Evolutionary conservation across 2,797 vertebrate species (phyloP), one percentile per base, ranked within the genome.

Genomic region (Kryptopterus vitreolus): DNA sequence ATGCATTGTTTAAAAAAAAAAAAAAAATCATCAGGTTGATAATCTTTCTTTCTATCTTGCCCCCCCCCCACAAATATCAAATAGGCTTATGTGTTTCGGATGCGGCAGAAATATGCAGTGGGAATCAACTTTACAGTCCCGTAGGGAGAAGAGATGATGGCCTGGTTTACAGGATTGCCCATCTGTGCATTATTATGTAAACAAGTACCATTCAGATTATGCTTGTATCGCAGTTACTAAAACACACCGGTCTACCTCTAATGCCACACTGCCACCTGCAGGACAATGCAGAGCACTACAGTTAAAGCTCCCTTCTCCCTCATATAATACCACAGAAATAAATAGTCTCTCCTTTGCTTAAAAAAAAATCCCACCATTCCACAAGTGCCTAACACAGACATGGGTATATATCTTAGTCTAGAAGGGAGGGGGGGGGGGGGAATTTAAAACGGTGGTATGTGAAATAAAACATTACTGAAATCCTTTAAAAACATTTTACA

Each of bases 401-500:
- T 53, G 15, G 3, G 4, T 26, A 66, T 55, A 29, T 35, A 62
- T 77, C 15, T 76, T 38, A 9, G 61, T 29, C 1, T 53, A 69
- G 76, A 80, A 83, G 66, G 26, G 63, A 68, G 58, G 61, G 68
- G 62, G 80, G 43, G 80, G n/a, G n/a, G n/a, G n/a, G n/a, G 53
- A 79, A 69, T 61, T 57, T 18, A 65, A 65, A 69, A 38, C 10
- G 38, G 55, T 15, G 3, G 6, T 15, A n/a, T 59, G 52, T 65
- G 65, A 50, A 11, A 79, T 10, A 76, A 20, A 77, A 79, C 87
- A 88, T 88, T 86, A 79, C 22, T 76, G 29, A 77, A 53, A 83
- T 50, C n/a, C 53, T 80, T 69, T 63, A 82, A 84, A 82, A 86
- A 50, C 66, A 90, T 89, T 88, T 92, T 88, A 90, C 87, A 88